Base-by-base conservation (phyloP, 2,113 vertebrate species). In the Verasper variegatus region DNA sequence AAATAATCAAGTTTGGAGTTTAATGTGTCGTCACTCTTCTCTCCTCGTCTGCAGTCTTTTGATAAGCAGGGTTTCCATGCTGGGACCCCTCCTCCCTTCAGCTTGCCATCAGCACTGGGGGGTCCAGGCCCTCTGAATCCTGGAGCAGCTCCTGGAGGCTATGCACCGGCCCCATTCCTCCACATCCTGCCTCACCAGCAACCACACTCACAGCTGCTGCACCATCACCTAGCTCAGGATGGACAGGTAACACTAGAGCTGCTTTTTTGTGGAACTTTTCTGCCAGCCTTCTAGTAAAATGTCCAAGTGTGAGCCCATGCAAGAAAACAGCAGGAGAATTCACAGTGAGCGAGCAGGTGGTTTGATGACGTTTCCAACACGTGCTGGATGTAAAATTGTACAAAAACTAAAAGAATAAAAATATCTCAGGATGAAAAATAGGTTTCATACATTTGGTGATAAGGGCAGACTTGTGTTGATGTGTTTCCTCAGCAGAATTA, bases 141-240 rank as follows among this genome's bases (percentile, higher is more conserved):
- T 0, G 96, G 96, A 1, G 96, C 96, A 0, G 96, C 97, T 6
- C 96, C 98, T 0, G 97, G 97, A 5, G 96, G 97, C 0, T 99
- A 98, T 35, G 97, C 97, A 66, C 97, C 97, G 0, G 95, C 96
- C 75, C 97, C 96, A 0, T 98, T 98, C 95, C 97, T 98, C 95
- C 98, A 99, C 94, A 99, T 99, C 90, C 93, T 98, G 93, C 95
- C 96, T 84, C 98, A 99, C 94, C 97, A 99, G 95, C 98, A 99
- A 94, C 96, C 96, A 9, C 97, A 98, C 85, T 98, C 97, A 18
- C 97, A 99, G 95, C 97, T 99, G 92, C 96, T 99, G 85, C 97
- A 99, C 80, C 97, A 98, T 87, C 98, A 99, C 83, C 95, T 99
- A 86, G 97, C 97, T 95, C 97, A 98, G 95, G 98, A 99, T 0